Evolutionary conservation across 1,140 invertebrate genomes (phyloP), one percentile per base, ranked within the genome.

Genomic region (Delia radicum): DNA sequence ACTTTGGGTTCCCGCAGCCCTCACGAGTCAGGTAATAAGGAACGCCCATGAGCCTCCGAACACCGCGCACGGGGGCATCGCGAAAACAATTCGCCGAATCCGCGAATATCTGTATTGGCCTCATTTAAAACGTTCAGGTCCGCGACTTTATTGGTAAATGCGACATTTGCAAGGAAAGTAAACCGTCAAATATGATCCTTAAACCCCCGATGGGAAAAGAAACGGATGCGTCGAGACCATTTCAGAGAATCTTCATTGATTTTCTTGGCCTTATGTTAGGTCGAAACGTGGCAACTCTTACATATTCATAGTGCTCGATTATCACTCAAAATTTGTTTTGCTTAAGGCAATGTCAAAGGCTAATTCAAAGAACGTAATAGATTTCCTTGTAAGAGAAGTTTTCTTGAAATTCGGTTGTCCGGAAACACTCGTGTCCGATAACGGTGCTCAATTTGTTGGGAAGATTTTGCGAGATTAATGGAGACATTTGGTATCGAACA

Each of bases 271-370:
- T 46, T 72, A 72, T 26, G 18, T 33, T 15, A 18, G 69, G 8
- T 72, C 69, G 0, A 2, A 21, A 15, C 26, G 18, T 8, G 69
- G 33, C 2, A 46, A 72, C 26, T 46, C 46, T 21, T 31, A 33
- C 4, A 72, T 72, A 2, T 69, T 69, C 31, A 37, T 69, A 15
- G 15, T 27, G 10, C n/a, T 31, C 7, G 24, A 74, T 62, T 5
- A 72, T 26, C 46, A 33, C 46, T 72, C 37, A 2, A 72, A 72
- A 72, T 61, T 63, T 33, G 10, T 3, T 3, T 74, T 61, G 10
- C n/a, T 74, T 4, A 37, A 62, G 15, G 26, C 73, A 21, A 61
- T 74, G 1, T 63, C 33, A 24, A 74, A 74, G 29, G 63, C 63
- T 15, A 62, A 27, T 13, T 29, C 61, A 8, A 61, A 74, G 33